Evolutionary conservation across 2,113 vertebrate species (phyloP), one percentile per base, ranked within the genome.

Genomic region (Lampris incognitus): DNA sequence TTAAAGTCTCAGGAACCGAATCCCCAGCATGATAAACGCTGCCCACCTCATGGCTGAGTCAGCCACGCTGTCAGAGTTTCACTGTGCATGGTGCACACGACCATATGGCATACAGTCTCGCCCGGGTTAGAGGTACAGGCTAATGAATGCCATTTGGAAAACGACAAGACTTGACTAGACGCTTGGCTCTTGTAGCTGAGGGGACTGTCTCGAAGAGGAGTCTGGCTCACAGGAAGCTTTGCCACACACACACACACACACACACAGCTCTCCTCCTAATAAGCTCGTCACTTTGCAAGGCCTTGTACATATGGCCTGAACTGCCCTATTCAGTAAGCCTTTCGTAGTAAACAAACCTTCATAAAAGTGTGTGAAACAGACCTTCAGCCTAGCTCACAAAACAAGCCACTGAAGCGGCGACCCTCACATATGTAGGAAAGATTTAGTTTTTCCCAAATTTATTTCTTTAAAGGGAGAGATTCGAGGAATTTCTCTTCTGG

Each of bases 101-200:
- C 82, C 84, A 78, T 71, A 80, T 66, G 75, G 76, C 74, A 58
- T 42, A 36, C 52, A 54, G 54, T 72, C 49, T 72, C 52, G 72
- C 62, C 67, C 74, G 36, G 5, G 74, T 73, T 49, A 46, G 6
- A 78, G 69, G 13, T 68, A 24, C 24, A 51, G 74, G 77, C 73
- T 76, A 78, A 88, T 76, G 9, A 82, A 77, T 10, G 65, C 65
- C 57, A 59, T 40, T 69, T 51, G 60, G 10, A 69, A 40, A 48
- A 36, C 61, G 1, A 40, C 39, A 7, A 50, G n/a, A 65, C n/a
- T 38, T 49, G 48, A 62, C 54, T 51, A 75, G 69, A 69, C 50
- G 48, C 4, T 42, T 24, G 37, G 66, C 40, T 64, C 42, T 69
- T 65, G 41, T 54, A 76, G 46, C 36, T 24, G 39, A 63, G 42